These are phyloP conservation scores for Acholoe squamosa DNA, from an alignment of 2,888 invertebrate genomes.

Conservation along the genomic window DNA sequence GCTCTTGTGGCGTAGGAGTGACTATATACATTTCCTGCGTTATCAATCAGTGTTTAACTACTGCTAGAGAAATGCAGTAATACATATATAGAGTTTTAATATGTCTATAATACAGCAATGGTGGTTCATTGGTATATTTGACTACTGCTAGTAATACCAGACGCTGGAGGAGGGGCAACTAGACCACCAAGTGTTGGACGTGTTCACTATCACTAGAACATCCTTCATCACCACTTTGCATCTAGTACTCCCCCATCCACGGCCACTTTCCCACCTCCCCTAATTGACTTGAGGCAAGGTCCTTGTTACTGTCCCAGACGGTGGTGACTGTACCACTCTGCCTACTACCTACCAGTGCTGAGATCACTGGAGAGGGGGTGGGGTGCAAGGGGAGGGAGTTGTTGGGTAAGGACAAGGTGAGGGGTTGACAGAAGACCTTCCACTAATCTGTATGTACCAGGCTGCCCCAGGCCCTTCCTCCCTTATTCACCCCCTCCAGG, in stretches of 20 bases:
- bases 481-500: too few species aligned
- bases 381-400: not conserved
- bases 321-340: not conserved
- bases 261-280: not conserved
- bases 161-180: too few species aligned
- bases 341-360: not conserved
- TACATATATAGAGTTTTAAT: too few species aligned
- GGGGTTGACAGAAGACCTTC: not conserved
- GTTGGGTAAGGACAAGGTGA: not conserved
- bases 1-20: too few species aligned
- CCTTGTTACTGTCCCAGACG: not conserved
- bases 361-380: not conserved
- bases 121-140: too few species aligned
- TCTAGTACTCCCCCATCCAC: not conserved
- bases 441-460: slow-evolving; percentile 56
- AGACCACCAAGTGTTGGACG: too few species aligned
- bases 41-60: too few species aligned
- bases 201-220: too few species aligned
- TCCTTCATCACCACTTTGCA: not conserved
- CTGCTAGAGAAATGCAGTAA: too few species aligned
- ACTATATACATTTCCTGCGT: too few species aligned
- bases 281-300: not conserved
- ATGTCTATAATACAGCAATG: too few species aligned
- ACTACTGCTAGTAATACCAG: too few species aligned
- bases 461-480: not conserved